These are phyloP conservation scores for Smutsia temminckii DNA, from an alignment of 2,797 vertebrate species.

Conservation along the genomic window DNA sequence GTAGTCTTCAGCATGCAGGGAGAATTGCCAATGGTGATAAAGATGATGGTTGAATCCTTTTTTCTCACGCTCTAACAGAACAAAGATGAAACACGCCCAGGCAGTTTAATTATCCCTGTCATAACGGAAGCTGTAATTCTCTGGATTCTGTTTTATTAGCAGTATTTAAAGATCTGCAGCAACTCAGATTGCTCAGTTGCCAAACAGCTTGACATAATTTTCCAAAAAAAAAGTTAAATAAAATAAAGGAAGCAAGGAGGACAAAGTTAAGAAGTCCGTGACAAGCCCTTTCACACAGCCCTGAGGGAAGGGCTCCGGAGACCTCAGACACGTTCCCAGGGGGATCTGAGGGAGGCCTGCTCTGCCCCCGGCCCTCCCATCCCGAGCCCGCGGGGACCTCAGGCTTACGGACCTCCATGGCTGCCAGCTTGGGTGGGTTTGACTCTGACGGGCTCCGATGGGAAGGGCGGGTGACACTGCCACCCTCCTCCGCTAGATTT, in stretches of 20 bases:
- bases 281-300: rapidly evolving
- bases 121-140: background rate
- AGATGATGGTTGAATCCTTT: conserved; percentile 36
- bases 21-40: background rate
- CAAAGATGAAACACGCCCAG: background rate
- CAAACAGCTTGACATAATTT: conserved; percentile 27
- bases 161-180: background rate
- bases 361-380: background rate
- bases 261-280: background rate
- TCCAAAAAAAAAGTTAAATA: background rate
- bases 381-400: background rate
- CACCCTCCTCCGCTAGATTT: background rate
- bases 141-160: conserved; percentile 53
- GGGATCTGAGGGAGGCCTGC: background rate
- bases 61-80: background rate
- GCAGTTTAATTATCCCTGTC: conserved; percentile 32
- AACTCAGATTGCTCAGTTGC: background rate
- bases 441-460: no score
- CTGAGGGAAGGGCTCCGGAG: background rate
- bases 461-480: background rate
- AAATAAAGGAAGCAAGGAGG: background rate
- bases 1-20: background rate
- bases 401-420: background rate
- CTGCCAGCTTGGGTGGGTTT: no score
- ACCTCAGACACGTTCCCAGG: background rate